These are phyloP conservation scores for Heteronetta atricapilla DNA, from an alignment of 2,113 vertebrate species.

Conservation along the genomic window DNA sequence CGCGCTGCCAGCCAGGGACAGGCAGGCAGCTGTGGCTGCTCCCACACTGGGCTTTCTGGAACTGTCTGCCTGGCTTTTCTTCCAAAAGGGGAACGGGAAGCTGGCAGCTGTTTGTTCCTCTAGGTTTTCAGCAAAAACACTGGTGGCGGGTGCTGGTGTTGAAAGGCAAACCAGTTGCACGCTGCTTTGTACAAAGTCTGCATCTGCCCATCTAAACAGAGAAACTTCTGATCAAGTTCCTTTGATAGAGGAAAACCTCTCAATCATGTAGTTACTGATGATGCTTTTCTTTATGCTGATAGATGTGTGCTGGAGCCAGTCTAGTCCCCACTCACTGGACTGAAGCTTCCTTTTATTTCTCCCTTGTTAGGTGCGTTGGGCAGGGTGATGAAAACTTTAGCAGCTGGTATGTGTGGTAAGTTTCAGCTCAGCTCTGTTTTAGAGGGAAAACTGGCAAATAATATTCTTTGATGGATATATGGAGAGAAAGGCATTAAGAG, in stretches of 20 bases:
- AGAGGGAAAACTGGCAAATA: slow-evolving; percentile 5
- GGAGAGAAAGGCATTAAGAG: slow-evolving; percentile 47
- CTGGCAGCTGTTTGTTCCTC: not conserved
- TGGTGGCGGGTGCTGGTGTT: rapidly evolving
- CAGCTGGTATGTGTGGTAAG: slow-evolving; percentile 79
- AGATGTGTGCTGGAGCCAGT: rapidly evolving
- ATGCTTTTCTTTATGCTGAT: not conserved
- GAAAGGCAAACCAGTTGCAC: not conserved
- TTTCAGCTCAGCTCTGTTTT: slow-evolving; percentile 12
- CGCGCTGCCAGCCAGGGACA: no score
- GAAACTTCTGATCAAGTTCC: not conserved
- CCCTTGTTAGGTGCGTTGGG: slow-evolving; percentile 48
- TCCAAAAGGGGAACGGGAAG: not conserved
- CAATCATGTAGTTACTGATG: rapidly evolving
- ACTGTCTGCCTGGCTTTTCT: not conserved
- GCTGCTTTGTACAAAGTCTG: not conserved
- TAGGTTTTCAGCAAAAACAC: not conserved
- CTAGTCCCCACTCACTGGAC: rapidly evolving
- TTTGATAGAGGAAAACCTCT: not conserved
- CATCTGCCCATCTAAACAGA: not conserved
- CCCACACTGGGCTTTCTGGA: not conserved
- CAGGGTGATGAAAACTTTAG: slow-evolving; percentile 37
- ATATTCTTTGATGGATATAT: slow-evolving; percentile 38
- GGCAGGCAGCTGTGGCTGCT: not conserved
- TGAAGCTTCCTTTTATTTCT: slow-evolving; percentile 10